phyloP scores from a whole-genome alignment of 2,797 vertebrate genomes.

The Acanthurus tractus region DNA sequence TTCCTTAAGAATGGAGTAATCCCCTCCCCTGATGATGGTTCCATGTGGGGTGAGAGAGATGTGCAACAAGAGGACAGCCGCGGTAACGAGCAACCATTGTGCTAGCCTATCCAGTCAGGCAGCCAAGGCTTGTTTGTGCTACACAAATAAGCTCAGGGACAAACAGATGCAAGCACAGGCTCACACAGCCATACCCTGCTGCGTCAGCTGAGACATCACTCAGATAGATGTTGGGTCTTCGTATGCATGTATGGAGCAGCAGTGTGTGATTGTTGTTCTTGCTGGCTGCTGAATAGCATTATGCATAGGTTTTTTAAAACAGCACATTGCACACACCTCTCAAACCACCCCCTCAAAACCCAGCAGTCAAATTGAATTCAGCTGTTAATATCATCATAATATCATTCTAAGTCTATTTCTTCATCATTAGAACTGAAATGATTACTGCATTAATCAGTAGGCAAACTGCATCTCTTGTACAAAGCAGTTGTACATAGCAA shows the following conservation, averaged over 20 bases:
- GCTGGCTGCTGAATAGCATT: background rate
- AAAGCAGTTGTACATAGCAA: no score
- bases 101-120: no score
- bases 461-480: no score
- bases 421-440: no score
- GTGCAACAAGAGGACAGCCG: conserved; percentile 26
- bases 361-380: no score
- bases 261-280: background rate
- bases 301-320: background rate
- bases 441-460: no score
- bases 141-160: conserved; percentile 33
- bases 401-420: no score
- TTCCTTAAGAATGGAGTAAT: conserved; percentile 58
- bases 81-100: conserved; percentile 19
- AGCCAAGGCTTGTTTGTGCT: conserved; percentile 25
- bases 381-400: no score
- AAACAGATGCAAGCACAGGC: conserved; percentile 17
- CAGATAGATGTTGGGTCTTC: conserved; percentile 25
- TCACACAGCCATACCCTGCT: conserved; percentile 22
- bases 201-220: conserved; percentile 1
- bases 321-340: no score
- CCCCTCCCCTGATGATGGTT: conserved; percentile 31
- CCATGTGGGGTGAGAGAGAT: conserved; percentile 6
- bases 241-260: background rate
- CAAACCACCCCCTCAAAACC: background rate